Conservation (phyloP, 2,113 vertebrate species). For the Proterorhinus semilunaris region DNA sequence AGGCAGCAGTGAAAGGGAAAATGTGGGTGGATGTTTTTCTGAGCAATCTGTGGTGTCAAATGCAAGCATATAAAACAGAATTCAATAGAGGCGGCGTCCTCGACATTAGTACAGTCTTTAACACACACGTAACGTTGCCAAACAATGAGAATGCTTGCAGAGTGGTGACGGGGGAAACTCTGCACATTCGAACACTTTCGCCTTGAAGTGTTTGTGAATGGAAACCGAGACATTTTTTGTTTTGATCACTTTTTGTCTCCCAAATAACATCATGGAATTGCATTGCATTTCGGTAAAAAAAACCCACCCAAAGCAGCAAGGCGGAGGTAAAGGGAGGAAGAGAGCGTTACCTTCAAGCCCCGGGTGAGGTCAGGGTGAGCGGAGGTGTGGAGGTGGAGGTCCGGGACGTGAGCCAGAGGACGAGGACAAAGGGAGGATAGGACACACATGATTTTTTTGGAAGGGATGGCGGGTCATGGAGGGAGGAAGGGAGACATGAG, state of each 20-base stretch:
- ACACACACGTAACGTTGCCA: conserved; percentile 56
- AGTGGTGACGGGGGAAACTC: conserved; percentile 72
- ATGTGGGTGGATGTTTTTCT: conserved; percentile 9
- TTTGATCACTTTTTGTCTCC: conserved; percentile 33
- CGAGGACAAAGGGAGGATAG: conserved; percentile 68
- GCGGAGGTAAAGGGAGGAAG: background rate
- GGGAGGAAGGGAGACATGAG: conserved; percentile 48
- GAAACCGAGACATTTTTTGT: conserved; percentile 53
- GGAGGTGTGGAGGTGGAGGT: conserved; percentile 56
- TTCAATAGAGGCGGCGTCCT: conserved; percentile 35
- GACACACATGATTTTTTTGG: conserved; percentile 44
- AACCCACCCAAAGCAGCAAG: conserved; percentile 66
- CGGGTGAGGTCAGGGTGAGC: conserved; percentile 65
- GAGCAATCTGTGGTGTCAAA: conserved; percentile 10
- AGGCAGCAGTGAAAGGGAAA: background rate
- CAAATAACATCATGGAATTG: conserved; percentile 40
- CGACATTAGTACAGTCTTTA: conserved; percentile 10
- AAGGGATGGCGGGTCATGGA: conserved; percentile 44
- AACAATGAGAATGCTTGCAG: conserved; percentile 82
- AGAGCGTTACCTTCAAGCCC: conserved; percentile 77
- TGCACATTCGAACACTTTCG: conserved; percentile 77
- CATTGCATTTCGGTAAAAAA: conserved; percentile 24
- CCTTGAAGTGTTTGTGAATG: conserved; percentile 67
- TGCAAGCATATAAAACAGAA: conserved; percentile 19
- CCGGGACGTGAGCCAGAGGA: conserved; percentile 74